phyloP scores from a whole-genome alignment of 2,888 invertebrate species.

The Glaucopsyche alexis region DNA sequence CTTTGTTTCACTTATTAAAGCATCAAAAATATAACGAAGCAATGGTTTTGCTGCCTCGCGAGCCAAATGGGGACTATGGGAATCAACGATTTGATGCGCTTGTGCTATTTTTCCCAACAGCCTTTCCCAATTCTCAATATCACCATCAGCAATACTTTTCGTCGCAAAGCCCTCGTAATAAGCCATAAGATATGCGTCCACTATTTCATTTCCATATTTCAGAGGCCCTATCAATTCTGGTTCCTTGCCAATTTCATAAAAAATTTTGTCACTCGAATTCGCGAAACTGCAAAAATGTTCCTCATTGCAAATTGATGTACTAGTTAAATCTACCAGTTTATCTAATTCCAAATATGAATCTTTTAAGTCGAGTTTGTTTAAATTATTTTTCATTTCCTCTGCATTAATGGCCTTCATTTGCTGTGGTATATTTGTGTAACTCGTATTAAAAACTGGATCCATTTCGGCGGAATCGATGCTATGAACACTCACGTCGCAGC shows the following conservation, averaged over 20 bases:
- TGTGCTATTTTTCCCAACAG: constrained; percentile 48
- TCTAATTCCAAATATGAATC: constrained; percentile 50
- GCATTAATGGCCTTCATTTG: constrained; percentile 44
- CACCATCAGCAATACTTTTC: constrained; percentile 60
- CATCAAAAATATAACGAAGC: constrained; percentile 50
- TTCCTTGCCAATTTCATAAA: constrained; percentile 49
- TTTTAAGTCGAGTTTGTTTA: constrained; percentile 46
- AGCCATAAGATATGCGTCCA: constrained; percentile 63
- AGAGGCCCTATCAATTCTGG: constrained; percentile 57
- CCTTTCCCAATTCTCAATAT: constrained; percentile 45
- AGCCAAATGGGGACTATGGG: constrained; percentile 49
- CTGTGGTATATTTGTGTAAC: constrained; percentile 48
- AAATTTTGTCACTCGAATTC: constrained; percentile 44
- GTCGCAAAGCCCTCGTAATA: constrained; percentile 57
- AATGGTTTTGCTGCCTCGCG: constrained; percentile 52
- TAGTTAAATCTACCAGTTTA: constrained; percentile 53
- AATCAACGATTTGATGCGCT: constrained; percentile 56
- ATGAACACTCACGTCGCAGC: constrained; percentile 52
- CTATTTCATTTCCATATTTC: constrained; percentile 48
- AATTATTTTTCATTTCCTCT: constrained; percentile 50
- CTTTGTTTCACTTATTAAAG: constrained; percentile 42
- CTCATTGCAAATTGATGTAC: constrained; percentile 52
- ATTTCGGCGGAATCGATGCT: constrained; percentile 44
- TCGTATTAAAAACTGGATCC: constrained; percentile 56
- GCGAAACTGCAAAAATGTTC: constrained; percentile 53